Percentiles rank a stretch among this genome's conserved stretches.
Conservation (phyloP, 1,140 invertebrate species). For the Drosophila nebulosa region DNA sequence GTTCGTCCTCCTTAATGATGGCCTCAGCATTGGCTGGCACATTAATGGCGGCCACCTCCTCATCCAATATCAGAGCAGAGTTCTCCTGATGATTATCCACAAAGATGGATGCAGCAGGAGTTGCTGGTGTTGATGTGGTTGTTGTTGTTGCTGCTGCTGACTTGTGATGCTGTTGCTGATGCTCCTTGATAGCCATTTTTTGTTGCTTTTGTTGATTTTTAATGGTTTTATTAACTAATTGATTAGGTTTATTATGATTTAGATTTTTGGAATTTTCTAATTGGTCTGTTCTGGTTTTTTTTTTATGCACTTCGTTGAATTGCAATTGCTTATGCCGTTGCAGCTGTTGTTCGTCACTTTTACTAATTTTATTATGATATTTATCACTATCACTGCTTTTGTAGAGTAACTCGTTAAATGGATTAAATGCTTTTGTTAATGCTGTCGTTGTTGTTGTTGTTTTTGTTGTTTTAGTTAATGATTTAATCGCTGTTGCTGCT, state of each 20-base stretch:
- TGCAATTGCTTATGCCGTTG: slow-evolving; percentile 57
- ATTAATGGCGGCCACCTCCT: slow-evolving; percentile 48
- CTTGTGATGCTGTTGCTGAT: slow-evolving; percentile 23
- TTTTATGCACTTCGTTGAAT: slow-evolving; percentile 74
- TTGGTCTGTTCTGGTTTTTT: slow-evolving; percentile 76
- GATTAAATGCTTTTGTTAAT: slow-evolving; percentile 70
- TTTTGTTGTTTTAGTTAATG: not conserved
- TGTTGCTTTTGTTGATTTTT: slow-evolving; percentile 38
- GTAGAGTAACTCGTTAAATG: slow-evolving; percentile 54
- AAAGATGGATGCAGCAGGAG: slow-evolving; percentile 42
- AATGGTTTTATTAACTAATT: slow-evolving; percentile 64
- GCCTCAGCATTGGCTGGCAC: slow-evolving; percentile 53
- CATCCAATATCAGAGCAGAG: slow-evolving; percentile 10
- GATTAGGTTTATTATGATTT: slow-evolving; percentile 47
- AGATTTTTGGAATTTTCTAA: slow-evolving; percentile 77
- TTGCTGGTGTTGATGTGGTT: slow-evolving; percentile 32
- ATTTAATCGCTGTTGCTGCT: slow-evolving; percentile 2
- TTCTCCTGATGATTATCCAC: slow-evolving; percentile 11
- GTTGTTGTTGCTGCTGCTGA: slow-evolving; percentile 20
- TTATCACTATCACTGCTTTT: slow-evolving; percentile 57
- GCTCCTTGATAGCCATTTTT: slow-evolving; percentile 19
- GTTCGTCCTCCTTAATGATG: slow-evolving; percentile 61
- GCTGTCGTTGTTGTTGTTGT: slow-evolving; percentile 27
- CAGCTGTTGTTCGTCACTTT: slow-evolving; percentile 59
- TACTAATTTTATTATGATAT: slow-evolving; percentile 43